These are phyloP conservation scores for Stenopsyche tienmushanensis DNA, from an alignment of 1,140 invertebrate species.

Conservation along the genomic window DNA sequence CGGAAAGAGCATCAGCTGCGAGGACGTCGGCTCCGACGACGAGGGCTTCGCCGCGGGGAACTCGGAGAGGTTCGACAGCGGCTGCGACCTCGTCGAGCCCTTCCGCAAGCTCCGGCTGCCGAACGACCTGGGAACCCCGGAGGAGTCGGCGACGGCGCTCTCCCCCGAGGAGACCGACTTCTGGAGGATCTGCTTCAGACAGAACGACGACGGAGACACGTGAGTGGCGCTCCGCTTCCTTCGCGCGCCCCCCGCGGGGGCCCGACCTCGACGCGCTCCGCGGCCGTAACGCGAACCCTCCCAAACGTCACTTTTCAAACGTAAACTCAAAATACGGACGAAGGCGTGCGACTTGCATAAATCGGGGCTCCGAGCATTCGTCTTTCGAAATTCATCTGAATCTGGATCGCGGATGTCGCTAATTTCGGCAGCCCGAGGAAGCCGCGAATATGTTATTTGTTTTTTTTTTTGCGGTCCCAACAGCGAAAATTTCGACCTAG, in stretches of 20 bases:
- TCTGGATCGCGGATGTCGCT: too few relatives aligned
- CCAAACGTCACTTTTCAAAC: not conserved
- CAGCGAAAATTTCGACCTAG: too few relatives aligned
- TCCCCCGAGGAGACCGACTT: constrained; percentile 37
- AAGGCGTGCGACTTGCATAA: not conserved
- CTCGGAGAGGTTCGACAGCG: constrained; percentile 45
- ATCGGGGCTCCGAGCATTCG: not conserved
- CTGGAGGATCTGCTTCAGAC: constrained; percentile 58
- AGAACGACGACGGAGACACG: constrained; percentile 68
- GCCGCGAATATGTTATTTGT: too few relatives aligned
- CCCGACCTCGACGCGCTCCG: too few relatives aligned
- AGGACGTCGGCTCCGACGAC: not conserved
- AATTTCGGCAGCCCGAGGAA: too few relatives aligned
- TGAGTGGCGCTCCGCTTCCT: constrained; percentile 57
- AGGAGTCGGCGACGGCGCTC: constrained; percentile 9
- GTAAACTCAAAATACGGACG: not conserved
- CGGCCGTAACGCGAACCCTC: too few relatives aligned
- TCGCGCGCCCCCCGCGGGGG: too few relatives aligned
- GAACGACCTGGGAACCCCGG: constrained; percentile 33
- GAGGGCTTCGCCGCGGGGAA: not conserved
- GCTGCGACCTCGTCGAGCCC: constrained; percentile 43
- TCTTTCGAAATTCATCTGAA: constrained; percentile 5
- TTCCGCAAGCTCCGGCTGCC: constrained; percentile 21
- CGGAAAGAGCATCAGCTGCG: not conserved
- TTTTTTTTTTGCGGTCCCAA: too few relatives aligned